Conservation (phyloP, 2,113 vertebrate species). For the Cercocebus atys region DNA sequence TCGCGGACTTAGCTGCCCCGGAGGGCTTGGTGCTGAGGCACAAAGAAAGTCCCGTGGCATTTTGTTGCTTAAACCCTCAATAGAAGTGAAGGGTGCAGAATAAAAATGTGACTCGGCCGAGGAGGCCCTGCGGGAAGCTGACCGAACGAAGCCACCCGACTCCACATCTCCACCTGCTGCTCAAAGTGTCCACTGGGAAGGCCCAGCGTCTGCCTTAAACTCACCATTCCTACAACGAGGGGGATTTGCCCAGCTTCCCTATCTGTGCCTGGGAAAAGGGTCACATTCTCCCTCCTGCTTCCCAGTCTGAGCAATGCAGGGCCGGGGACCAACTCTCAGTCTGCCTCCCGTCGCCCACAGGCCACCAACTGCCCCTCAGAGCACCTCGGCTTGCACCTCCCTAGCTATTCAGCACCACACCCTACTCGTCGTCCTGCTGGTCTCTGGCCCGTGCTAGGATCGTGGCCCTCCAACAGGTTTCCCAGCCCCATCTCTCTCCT, state of each 20-base stretch:
- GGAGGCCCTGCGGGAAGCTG: neutral
- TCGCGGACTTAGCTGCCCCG: fast-evolving
- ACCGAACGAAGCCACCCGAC: no score
- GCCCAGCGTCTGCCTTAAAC: neutral
- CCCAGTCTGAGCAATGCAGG: neutral
- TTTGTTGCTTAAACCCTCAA: neutral
- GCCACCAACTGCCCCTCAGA: fast-evolving
- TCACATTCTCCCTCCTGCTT: neutral
- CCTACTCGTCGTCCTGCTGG: neutral
- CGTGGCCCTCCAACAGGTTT: neutral
- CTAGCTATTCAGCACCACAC: neutral
- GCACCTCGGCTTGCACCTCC: fast-evolving
- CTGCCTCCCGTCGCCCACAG: neutral
- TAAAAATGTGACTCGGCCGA: neutral
- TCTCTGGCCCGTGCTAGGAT: neutral
- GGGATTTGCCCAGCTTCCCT: neutral
- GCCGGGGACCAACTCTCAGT: no score
- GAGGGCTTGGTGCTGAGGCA: neutral
- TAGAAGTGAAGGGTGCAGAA: neutral
- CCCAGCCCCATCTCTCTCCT: neutral
- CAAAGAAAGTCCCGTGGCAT: neutral
- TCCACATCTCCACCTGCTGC: neutral
- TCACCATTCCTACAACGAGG: neutral
- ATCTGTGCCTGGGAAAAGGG: neutral
- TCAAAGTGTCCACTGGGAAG: neutral